These are phyloP conservation scores for Capreolus pygargus DNA, from an alignment of 2,113 vertebrate genomes.

Conservation along the genomic window DNA sequence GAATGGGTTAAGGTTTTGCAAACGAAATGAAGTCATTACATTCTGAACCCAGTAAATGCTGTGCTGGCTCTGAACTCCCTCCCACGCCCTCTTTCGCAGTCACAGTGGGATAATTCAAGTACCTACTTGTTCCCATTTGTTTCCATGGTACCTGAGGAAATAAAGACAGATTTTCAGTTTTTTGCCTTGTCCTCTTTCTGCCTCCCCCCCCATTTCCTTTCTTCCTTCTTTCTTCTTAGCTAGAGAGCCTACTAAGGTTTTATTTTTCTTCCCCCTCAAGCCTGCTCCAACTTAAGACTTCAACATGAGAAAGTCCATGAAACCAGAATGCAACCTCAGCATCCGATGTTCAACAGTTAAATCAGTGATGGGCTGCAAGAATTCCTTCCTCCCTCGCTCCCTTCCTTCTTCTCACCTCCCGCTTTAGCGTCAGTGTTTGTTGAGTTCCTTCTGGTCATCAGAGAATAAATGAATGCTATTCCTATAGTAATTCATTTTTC, in stretches of 20 bases:
- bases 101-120: background rate
- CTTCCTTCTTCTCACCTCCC: rapidly evolving
- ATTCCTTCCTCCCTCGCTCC: background rate
- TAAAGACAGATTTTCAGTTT: background rate
- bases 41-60: background rate
- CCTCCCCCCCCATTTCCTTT: background rate
- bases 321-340: background rate
- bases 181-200: background rate
- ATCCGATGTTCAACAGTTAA: background rate
- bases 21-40: background rate
- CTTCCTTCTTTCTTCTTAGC: background rate
- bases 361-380: background rate
- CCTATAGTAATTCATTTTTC: background rate
- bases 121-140: slow-evolving; percentile 42
- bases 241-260: background rate
- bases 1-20: background rate
- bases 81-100: slow-evolving; percentile 2
- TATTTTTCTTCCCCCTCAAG: background rate
- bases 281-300: background rate
- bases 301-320: background rate
- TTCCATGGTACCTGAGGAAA: slow-evolving; percentile 52
- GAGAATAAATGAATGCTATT: background rate
- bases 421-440: background rate
- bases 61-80: background rate
- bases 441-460: background rate